Evolutionary conservation across 2,113 vertebrate genomes (phyloP).

Genomic region (Cynoglossus semilaevis): DNA sequence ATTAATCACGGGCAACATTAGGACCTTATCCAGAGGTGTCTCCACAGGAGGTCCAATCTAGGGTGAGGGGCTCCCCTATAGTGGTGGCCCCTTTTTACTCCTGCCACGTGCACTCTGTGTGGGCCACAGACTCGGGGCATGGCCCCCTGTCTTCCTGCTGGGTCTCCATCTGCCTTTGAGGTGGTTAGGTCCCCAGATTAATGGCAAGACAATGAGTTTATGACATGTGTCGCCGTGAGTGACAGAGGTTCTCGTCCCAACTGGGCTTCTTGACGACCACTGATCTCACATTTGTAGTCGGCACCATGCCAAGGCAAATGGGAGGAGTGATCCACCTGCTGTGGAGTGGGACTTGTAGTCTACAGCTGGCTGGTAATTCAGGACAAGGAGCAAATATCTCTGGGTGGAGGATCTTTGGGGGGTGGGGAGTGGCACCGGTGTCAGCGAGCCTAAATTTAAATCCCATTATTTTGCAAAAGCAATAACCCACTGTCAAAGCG

Average conservation of each 20-base stretch:
- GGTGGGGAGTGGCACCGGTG: conserved; percentile 2
- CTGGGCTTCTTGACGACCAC: conserved; percentile 51
- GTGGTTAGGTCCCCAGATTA: conserved; percentile 72
- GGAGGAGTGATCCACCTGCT: conserved; percentile 62
- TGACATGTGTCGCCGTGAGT: conserved; percentile 70
- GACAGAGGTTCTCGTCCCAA: conserved; percentile 67
- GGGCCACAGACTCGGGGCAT: conserved; percentile 58
- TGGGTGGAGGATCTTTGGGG: conserved; percentile 31
- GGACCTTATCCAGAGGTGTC: conserved; percentile 69
- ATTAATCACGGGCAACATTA: conserved; percentile 71
- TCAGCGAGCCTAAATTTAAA: not conserved
- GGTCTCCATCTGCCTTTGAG: conserved; percentile 70
- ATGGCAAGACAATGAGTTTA: conserved; percentile 67
- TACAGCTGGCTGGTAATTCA: conserved; percentile 66
- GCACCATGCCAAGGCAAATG: conserved; percentile 71
- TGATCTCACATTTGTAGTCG: conserved; percentile 51
- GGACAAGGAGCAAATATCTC: conserved; percentile 52
- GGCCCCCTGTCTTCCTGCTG: conserved; percentile 69
- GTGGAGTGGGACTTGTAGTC: conserved; percentile 70
- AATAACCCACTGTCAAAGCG: conserved; percentile 11
- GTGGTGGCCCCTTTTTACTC: conserved; percentile 58
- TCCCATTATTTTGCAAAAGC: conserved; percentile 3
- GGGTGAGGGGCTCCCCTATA: conserved; percentile 50
- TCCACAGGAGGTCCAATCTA: conserved; percentile 58
- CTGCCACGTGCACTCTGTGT: conserved; percentile 58